Percentiles rank a stretch among this genome's conserved stretches.
Conservation (phyloP, 35 echinoderm and acorn worm species). For the Strongylocentrotus purpuratus region DNA sequence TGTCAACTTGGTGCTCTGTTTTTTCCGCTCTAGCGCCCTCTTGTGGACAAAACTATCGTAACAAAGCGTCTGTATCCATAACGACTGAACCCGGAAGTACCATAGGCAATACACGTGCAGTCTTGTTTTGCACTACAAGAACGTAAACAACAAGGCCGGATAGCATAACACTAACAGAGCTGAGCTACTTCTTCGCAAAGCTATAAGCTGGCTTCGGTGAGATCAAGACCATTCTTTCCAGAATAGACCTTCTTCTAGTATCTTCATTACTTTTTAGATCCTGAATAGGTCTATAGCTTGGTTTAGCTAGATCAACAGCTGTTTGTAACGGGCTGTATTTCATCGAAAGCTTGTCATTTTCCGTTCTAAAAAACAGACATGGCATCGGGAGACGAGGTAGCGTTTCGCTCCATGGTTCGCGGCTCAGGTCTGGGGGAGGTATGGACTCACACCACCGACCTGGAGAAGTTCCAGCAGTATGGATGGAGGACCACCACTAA, state of each 20-base stretch:
- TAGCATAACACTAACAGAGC: too few species aligned
- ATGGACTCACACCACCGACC: conserved; percentile 91
- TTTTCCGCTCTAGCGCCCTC: background rate
- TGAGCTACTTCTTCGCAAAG: too few species aligned
- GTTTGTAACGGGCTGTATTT: background rate
- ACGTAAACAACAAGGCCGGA: background rate
- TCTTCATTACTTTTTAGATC: background rate
- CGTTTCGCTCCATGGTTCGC: conserved; percentile 95
- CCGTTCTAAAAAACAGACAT: conserved; percentile 39
- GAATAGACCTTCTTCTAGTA: background rate
- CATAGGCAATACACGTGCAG: background rate
- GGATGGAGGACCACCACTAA: conserved; percentile 95
- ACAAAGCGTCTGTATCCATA: background rate
- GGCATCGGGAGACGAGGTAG: conserved; percentile 79
- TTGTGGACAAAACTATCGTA: background rate
- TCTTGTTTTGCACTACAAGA: background rate
- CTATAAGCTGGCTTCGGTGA: background rate
- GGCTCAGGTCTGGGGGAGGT: conserved; percentile 94
- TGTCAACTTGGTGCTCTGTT: background rate
- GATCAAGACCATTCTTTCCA: background rate
- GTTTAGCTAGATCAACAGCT: background rate
- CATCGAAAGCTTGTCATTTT: background rate
- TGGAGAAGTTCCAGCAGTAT: conserved; percentile 90
- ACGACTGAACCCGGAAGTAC: conserved; percentile 6
- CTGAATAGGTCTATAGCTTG: background rate